Evolutionary conservation across 2,113 vertebrate species (phyloP).

Genomic region (Irena cyanogastra): DNA sequence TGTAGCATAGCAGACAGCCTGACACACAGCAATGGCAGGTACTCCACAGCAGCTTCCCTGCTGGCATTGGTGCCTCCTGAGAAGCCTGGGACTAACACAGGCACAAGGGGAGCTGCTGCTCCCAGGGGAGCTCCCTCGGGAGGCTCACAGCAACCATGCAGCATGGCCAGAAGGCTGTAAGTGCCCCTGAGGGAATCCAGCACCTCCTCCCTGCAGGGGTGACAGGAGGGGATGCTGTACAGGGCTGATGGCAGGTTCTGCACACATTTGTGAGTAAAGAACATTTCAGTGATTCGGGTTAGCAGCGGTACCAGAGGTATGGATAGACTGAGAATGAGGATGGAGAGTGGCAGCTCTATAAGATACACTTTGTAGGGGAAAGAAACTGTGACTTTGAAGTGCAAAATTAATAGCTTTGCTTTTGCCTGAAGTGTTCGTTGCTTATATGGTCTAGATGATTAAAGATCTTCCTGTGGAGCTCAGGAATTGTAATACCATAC

Average conservation of each 20-base stretch:
- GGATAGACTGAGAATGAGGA: not conserved
- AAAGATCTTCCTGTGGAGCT: not conserved
- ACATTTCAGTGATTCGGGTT: not conserved
- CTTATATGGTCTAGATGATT: not conserved
- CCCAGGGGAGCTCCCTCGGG: not conserved
- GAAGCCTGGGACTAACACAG: not conserved
- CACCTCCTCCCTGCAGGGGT: not conserved
- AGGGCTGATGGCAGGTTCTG: not conserved
- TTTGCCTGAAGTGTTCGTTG: not conserved
- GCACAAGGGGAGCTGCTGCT: not conserved
- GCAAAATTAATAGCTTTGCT: not conserved
- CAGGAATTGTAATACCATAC: not conserved
- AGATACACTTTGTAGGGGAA: not conserved
- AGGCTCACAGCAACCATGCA: not conserved
- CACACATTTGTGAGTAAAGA: not conserved
- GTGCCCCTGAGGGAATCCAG: not conserved
- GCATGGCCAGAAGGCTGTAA: not conserved
- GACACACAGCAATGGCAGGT: not conserved
- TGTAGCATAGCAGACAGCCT: accelerated
- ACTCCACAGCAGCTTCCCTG: not conserved
- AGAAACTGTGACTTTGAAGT: not conserved
- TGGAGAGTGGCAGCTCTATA: not conserved
- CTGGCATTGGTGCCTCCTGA: not conserved
- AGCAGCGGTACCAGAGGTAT: not conserved
- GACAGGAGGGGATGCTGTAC: not conserved